A percentile compares a stretch with the other conserved stretches of the same genome.
These are phyloP conservation scores for Atlantisia rogersi DNA, from an alignment of 2,113 vertebrate species.

Conservation along the genomic window DNA sequence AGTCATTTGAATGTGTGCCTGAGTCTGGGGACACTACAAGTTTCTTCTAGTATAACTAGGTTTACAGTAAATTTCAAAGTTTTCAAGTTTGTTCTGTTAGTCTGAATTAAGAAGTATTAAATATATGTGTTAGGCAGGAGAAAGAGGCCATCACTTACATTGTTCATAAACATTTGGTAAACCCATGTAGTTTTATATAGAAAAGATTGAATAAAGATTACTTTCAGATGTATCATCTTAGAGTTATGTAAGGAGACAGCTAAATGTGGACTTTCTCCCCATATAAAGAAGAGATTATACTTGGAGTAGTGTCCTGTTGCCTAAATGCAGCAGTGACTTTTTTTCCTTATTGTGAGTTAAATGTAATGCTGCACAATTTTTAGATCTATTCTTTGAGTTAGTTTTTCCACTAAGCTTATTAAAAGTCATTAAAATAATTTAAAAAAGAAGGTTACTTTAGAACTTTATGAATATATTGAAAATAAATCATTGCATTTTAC, in stretches of 20 bases:
- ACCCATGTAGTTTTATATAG: neutral
- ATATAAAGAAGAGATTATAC: neutral
- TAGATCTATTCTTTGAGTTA: neutral
- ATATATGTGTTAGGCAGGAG: neutral
- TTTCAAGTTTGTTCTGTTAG: neutral
- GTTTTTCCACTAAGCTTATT: neutral
- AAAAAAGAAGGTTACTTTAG: neutral
- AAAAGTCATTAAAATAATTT: conserved; percentile 1
- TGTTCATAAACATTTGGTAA: neutral
- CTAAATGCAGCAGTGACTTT: neutral
- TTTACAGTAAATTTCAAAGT: neutral
- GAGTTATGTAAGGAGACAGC: neutral
- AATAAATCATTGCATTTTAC: conserved; percentile 53
- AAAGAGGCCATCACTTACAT: neutral
- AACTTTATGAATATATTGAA: conserved; percentile 42
- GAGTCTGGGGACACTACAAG: neutral
- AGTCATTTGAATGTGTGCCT: neutral
- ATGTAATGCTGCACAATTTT: neutral
- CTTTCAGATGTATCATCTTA: neutral
- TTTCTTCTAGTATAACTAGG: neutral
- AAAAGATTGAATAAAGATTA: neutral
- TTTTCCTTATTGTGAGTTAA: neutral
- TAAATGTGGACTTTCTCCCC: neutral
- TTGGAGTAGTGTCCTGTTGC: neutral
- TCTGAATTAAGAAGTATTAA: neutral